Conservation (phyloP, 30 jellyfish, hydroid and myxozoan genomes). For the Cassiopea andromeda region DNA sequence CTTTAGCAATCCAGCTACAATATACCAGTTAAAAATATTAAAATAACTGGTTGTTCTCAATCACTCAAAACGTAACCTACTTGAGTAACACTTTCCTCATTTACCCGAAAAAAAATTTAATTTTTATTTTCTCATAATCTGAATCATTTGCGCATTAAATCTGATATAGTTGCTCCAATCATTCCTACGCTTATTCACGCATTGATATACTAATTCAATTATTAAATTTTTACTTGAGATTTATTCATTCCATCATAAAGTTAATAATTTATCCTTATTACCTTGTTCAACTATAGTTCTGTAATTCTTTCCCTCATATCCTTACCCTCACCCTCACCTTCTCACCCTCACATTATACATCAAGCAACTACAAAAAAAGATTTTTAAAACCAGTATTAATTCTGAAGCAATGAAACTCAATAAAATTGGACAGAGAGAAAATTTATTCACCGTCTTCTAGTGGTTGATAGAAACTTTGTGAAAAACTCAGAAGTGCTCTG, state of each 20-base stretch:
- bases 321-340: too few species aligned
- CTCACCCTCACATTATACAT: too few species aligned
- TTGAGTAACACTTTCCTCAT: neutral
- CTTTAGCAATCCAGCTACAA: slow-evolving; percentile 68
- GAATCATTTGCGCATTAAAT: too few species aligned
- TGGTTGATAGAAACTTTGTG: slow-evolving; percentile 44
- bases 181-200: neutral
- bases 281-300: too few species aligned
- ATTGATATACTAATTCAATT: neutral
- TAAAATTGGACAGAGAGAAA: neutral
- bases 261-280: neutral
- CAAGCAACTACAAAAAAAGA: too few species aligned
- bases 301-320: too few species aligned
- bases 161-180: neutral
- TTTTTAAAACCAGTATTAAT: too few species aligned
- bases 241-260: neutral
- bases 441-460: slow-evolving; percentile 57
- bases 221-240: neutral
- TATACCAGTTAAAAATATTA: slow-evolving; percentile 1
- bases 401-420: too few species aligned
- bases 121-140: neutral
- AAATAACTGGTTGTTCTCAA: neutral
- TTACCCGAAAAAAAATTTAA: neutral
- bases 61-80: neutral
- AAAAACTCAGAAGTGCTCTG: slow-evolving; percentile 82